Evolutionary conservation across 2,797 vertebrate genomes (phyloP).

Genomic region (Mycteria americana): DNA sequence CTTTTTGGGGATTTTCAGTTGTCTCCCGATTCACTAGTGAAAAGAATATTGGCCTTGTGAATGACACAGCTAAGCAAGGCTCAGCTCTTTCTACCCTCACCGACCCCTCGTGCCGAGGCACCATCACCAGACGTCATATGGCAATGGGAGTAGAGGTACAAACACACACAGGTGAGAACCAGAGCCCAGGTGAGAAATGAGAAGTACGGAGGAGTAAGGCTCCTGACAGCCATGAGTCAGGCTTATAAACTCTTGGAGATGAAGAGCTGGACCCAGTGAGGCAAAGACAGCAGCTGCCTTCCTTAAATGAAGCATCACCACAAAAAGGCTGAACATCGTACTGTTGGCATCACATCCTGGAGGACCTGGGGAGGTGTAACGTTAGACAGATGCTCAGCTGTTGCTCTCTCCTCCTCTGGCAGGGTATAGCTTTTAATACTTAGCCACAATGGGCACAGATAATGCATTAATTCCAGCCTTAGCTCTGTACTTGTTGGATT

Average conservation of each 20-base stretch:
- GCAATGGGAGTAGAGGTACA: background rate
- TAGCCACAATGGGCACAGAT: constrained; percentile 10
- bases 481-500: constrained; percentile 36
- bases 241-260: background rate
- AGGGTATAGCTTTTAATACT: background rate
- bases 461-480: constrained; percentile 45
- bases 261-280: background rate
- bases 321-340: background rate
- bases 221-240: background rate
- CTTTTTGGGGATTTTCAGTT: background rate
- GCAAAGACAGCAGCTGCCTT: background rate
- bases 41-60: background rate
- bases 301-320: background rate
- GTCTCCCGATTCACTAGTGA: background rate
- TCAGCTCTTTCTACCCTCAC: background rate
- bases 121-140: background rate
- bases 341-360: background rate
- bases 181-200: background rate
- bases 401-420: background rate
- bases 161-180: background rate
- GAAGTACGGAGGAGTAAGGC: accelerated
- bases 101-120: background rate
- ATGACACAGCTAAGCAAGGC: background rate
- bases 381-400: background rate
- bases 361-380: background rate